These are phyloP conservation scores for Abrostola tripartita DNA, from an alignment of 2,888 invertebrate genomes.

Conservation along the genomic window DNA sequence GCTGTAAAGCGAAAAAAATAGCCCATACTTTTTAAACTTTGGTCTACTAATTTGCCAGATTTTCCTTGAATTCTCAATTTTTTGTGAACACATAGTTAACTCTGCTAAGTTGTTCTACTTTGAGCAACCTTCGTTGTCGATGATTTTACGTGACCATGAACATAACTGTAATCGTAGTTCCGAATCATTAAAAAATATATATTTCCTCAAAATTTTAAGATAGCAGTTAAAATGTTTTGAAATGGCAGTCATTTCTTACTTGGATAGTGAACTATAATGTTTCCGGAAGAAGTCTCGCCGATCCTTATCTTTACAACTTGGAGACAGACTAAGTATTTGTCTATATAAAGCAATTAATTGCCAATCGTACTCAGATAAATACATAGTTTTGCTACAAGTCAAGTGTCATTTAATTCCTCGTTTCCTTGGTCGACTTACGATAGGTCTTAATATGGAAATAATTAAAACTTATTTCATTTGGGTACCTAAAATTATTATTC, in stretches of 20 bases:
- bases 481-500: too few relatives aligned
- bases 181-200: slow-evolving; percentile 4
- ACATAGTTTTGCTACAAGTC: slow-evolving; percentile 34
- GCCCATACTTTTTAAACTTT: too few relatives aligned
- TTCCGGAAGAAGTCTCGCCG: slow-evolving; percentile 12
- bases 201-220: slow-evolving; percentile 12
- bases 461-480: neutral
- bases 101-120: slow-evolving; percentile 11
- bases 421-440: slow-evolving; percentile 32
- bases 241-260: slow-evolving; percentile 1
- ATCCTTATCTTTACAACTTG: slow-evolving; percentile 24
- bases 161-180: slow-evolving; percentile 5
- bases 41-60: too few relatives aligned
- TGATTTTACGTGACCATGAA: slow-evolving; percentile 2
- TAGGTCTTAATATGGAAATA: slow-evolving; percentile 15
- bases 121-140: neutral
- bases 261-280: neutral
- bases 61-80: neutral
- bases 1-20: too few relatives aligned
- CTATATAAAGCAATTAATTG: slow-evolving; percentile 19
- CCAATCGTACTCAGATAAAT: slow-evolving; percentile 28
- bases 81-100: neutral
- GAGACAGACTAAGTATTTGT: slow-evolving; percentile 17
- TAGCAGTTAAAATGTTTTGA: slow-evolving; percentile 7
- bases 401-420: slow-evolving; percentile 25